phyloP scores from a whole-genome alignment of 2,113 vertebrate species.

The Myrmecophaga tridactyla region DNA sequence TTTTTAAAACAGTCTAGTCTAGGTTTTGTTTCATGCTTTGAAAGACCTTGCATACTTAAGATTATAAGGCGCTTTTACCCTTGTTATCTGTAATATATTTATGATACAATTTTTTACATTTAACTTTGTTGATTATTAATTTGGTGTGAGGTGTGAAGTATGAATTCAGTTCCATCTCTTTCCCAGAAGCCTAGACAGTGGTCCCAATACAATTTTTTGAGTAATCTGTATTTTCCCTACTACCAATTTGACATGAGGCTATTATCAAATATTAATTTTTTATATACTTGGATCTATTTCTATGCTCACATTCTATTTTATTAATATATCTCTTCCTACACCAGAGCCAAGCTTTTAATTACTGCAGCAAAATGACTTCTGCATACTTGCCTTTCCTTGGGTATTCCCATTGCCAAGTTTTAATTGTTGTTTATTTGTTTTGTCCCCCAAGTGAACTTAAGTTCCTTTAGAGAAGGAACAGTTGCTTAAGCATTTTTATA shows the following conservation, averaged over 20 bases:
- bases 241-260: conserved; percentile 39
- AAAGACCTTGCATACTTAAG: neutral
- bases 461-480: conserved; percentile 51
- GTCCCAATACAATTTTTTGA: conserved; percentile 17
- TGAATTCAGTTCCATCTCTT: neutral
- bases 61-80: neutral
- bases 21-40: neutral
- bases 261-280: conserved; percentile 28
- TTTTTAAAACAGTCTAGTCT: neutral
- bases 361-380: conserved; percentile 5
- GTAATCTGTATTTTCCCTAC: conserved; percentile 12
- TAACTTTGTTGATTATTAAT: conserved; percentile 38
- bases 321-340: neutral
- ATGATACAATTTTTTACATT: neutral
- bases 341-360: conserved; percentile 18
- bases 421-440: conserved; percentile 60
- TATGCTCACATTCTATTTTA: conserved; percentile 6
- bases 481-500: conserved; percentile 50
- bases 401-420: conserved; percentile 58
- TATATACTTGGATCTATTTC: conserved; percentile 8
- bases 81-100: conserved; percentile 7
- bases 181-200: too few species aligned
- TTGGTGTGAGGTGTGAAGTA: neutral
- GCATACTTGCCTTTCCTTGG: conserved; percentile 20
- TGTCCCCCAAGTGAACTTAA: conserved; percentile 32